Base-by-base conservation (phyloP, 2,797 vertebrate genomes). In the Clamator glandarius region DNA sequence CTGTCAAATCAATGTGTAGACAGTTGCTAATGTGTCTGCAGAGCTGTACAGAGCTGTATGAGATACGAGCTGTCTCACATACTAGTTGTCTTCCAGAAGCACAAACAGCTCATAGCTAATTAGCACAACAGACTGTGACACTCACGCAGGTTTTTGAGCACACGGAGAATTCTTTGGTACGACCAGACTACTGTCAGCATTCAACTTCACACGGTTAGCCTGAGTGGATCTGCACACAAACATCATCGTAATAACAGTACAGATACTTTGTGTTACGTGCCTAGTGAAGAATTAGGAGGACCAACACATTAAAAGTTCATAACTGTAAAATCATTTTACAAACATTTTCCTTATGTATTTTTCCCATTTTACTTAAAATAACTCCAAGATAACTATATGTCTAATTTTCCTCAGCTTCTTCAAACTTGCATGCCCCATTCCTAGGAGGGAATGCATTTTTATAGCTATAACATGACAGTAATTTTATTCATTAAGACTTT, bases 401-500 rank as follows among this genome's bases (percentile, higher is more conserved):
- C 83, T 51, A 19, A 28, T 59, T 66, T 86, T 35, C 39, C 11
- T 57, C 70, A 62, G 46, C 35, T 76, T 68, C 44, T 76, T 82
- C 85, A 92, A 76, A 75, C 50, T 46, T 57, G 52, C 9, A 64
- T 0, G 1, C 33, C 29, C 39, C 39, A 36, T 63, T 86, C 73
- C 58, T 92, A 54, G 61, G n/a, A 91, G 18, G 39, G 25, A 93
- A 19, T 15, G 5, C 29, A 74, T 84, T 91, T 91, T 82, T 73
- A 89, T 9, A 79, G 67, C 21, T 93, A 6, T 25, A 76, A 73
- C 35, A 59, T 41, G 39, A 67, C 59, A 61, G 25, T 39, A 58
- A 84, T 90, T 81, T 84, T 93, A 88, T 83, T 83, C 21, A 48
- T 48, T 79, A 73, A 63, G 74, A 64, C 19, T 72, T 62, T 73